Percentiles rank a stretch among this genome's conserved stretches.
Evolutionary conservation across 1,140 invertebrate genomes (phyloP).

Genomic region (Micrasema longulum): DNA sequence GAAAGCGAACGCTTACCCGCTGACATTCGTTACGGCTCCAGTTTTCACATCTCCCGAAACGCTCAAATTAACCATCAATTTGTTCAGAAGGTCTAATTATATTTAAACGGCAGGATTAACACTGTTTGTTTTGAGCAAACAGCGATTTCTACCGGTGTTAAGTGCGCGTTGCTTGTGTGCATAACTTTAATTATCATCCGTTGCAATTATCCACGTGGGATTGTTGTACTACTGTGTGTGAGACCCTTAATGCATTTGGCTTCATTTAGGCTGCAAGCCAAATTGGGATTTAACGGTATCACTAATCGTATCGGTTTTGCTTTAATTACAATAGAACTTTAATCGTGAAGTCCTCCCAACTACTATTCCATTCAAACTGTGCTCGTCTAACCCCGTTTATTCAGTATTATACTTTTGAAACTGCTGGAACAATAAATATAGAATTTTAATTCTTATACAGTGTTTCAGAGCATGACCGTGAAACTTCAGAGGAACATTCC

Average conservation of each 20-base stretch:
- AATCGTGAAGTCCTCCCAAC: slow-evolving; percentile 11
- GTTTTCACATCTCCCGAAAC: too few relatives aligned
- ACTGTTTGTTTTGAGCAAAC: slow-evolving; percentile 19
- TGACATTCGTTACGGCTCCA: too few relatives aligned
- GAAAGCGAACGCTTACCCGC: too few relatives aligned
- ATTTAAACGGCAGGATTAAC: slow-evolving; percentile 10
- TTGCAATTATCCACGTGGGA: slow-evolving; percentile 40
- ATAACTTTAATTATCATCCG: slow-evolving; percentile 42
- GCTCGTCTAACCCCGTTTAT: too few relatives aligned
- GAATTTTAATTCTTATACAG: too few relatives aligned
- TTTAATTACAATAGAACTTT: slow-evolving; percentile 28
- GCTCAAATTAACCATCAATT: slow-evolving; percentile 16
- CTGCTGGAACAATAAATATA: too few relatives aligned
- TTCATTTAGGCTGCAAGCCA: slow-evolving; percentile 31
- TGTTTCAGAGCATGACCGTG: too few relatives aligned
- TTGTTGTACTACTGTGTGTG: slow-evolving; percentile 5
- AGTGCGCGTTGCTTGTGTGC: slow-evolving; percentile 22
- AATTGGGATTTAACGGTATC: slow-evolving; percentile 40
- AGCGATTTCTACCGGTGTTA: slow-evolving; percentile 19
- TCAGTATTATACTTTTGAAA: background rate
- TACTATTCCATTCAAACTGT: background rate
- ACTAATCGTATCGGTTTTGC: slow-evolving; percentile 40
- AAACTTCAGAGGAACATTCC: too few relatives aligned
- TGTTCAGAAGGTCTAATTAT: slow-evolving; percentile 6
- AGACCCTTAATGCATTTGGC: slow-evolving; percentile 35